These are phyloP conservation scores for Steatocranus sp. DNA, from an alignment of 2,797 vertebrate species.

Conservation along the genomic window DNA sequence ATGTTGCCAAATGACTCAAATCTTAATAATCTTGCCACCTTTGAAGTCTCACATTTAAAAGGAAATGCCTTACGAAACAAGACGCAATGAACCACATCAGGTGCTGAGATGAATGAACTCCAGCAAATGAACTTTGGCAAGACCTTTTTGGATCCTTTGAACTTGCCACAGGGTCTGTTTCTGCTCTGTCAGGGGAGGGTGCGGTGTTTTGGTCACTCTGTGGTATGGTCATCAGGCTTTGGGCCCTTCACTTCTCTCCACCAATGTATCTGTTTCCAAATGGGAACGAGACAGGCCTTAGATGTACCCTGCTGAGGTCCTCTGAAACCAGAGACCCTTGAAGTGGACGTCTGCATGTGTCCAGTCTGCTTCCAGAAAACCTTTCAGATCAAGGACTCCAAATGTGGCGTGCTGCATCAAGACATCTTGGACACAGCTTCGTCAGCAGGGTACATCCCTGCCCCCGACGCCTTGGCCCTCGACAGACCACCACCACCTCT, in stretches of 20 bases:
- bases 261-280: conserved; percentile 85
- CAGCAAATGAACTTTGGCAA: conserved; percentile 66
- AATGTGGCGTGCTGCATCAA: conserved; percentile 82
- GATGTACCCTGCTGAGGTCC: conserved; percentile 92
- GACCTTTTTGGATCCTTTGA: conserved; percentile 70
- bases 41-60: conserved; percentile 60
- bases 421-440: conserved; percentile 74
- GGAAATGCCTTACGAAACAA: conserved; percentile 42
- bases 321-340: conserved; percentile 99
- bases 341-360: conserved; percentile 92
- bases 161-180: conserved; percentile 72
- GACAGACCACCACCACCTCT: conserved; percentile 29
- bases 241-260: conserved; percentile 57
- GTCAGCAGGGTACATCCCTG: conserved; percentile 59
- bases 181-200: conserved; percentile 60
- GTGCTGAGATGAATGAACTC: conserved; percentile 68
- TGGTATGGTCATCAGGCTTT: conserved; percentile 71
- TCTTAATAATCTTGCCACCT: conserved; percentile 29
- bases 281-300: conserved; percentile 71
- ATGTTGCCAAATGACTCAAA: conserved; percentile 3
- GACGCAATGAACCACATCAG: conserved; percentile 56
- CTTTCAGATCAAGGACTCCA: conserved; percentile 73
- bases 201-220: conserved; percentile 56
- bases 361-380: conserved; percentile 77
- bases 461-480: conserved; percentile 35